A percentile compares a stretch with the other conserved stretches of the same genome.
These are phyloP conservation scores for Pseudomyrmex flavicornis DNA, from an alignment of 1,140 invertebrate species.

Conservation along the genomic window DNA sequence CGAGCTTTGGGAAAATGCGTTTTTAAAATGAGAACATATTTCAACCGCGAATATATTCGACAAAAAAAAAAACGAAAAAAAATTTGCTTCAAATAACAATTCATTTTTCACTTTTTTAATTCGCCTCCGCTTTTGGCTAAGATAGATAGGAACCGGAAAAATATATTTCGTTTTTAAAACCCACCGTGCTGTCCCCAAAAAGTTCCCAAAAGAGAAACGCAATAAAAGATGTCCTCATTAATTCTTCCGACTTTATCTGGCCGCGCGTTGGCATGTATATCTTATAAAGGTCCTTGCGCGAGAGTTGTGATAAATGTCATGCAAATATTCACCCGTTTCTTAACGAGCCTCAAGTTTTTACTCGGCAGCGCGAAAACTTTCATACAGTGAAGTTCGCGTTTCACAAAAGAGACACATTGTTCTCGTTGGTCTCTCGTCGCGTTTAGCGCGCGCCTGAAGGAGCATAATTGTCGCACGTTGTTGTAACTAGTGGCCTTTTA, in stretches of 20 bases:
- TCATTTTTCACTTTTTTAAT: not conserved
- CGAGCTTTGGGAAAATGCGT: constrained; percentile 11
- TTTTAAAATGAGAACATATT: constrained; percentile 30
- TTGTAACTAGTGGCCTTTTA: constrained; percentile 45
- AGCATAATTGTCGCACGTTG: constrained; percentile 52
- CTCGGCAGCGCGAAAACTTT: constrained; percentile 60
- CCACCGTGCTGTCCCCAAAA: constrained; percentile 9
- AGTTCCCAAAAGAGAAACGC: not conserved
- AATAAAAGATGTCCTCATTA: constrained; percentile 56
- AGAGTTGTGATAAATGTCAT: constrained; percentile 67
- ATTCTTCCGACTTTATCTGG: constrained; percentile 60
- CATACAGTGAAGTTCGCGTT: constrained; percentile 48
- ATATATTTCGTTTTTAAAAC: constrained; percentile 38
- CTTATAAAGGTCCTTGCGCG: constrained; percentile 29
- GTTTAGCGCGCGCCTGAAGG: constrained; percentile 33
- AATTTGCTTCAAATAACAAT: not conserved
- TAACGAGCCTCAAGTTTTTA: constrained; percentile 71
- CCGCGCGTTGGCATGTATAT: constrained; percentile 41
- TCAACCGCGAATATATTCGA: constrained; percentile 7
- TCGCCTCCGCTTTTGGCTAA: not conserved
- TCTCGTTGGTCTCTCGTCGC: constrained; percentile 11
- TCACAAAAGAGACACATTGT: constrained; percentile 48
- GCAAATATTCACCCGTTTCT: constrained; percentile 54
- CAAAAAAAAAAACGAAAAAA: not conserved
- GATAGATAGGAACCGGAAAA: constrained; percentile 6